Base-by-base conservation (phyloP, 2,113 vertebrate species). In the Cinclus cinclus region DNA sequence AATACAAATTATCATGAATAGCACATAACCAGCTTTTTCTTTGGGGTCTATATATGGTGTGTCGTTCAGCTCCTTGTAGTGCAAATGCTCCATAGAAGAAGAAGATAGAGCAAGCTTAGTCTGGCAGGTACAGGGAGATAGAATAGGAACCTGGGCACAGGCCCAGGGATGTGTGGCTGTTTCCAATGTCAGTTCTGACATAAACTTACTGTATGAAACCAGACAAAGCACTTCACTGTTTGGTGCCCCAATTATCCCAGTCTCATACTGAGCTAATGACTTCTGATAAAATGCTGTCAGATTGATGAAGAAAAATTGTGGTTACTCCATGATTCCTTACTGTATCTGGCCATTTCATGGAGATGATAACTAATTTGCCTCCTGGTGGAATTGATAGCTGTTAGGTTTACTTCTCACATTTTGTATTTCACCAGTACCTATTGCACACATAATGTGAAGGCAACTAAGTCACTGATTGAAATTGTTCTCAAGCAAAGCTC, bases 1-100 rank as follows among this genome's bases (percentile, higher is more conserved):
- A 95, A 95, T 92, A 74, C 68, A 78, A 82, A 70, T 93, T 79
- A 70, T 37, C 64, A 75, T 47, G 47, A 90, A 65, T 91, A 85
- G 55, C 75, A 88, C 49, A 33, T 73, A 91, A 74, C 27, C 89
- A 91, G 81, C 60, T 91, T 69, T 80, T 94, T 62, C 44, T 81
- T 83, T 79, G 74, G 50, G 52, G 22, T 69, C 75, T 65, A 4
- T 76, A 82, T 74, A 22, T 37, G 44, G 13, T 53, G 28, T 63
- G 62, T 88, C 49, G 62, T 94, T 92, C 60, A 68, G 59, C 74
- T 90, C 81, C 70, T 67, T 75, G 37, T 64, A 90, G 37, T 20
- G 3, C 41, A 87, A 21, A 20, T 5, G 7, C 53, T 86, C 75
- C 27, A 4, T 52, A 59, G 52, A 74, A 37, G 35, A 37, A 37